Conservation (phyloP, 1,140 invertebrate genomes). For the Drosophila kohkoa region DNA sequence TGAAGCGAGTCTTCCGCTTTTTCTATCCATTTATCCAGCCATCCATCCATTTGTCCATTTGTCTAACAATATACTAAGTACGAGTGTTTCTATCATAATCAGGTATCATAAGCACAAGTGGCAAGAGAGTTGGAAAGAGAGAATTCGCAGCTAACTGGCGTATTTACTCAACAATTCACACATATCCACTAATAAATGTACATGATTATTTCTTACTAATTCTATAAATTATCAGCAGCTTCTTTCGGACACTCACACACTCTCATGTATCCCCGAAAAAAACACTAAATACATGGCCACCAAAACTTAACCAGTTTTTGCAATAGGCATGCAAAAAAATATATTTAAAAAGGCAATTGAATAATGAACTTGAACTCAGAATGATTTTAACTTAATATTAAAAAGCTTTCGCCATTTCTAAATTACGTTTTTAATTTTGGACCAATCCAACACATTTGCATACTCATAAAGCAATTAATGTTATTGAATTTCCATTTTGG, state of each 20-base stretch:
- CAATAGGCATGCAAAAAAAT: background rate
- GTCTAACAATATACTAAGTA: slow-evolving; percentile 2
- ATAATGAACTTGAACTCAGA: too few species aligned
- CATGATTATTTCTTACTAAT: slow-evolving; percentile 81
- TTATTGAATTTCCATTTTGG: background rate
- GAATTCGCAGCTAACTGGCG: slow-evolving; percentile 58
- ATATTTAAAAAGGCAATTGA: too few species aligned
- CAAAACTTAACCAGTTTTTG: slow-evolving; percentile 22
- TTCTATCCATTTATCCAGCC: slow-evolving; percentile 28
- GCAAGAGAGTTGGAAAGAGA: slow-evolving; percentile 16
- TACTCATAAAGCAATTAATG: slow-evolving; percentile 9
- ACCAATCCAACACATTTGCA: background rate
- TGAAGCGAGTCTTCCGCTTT: slow-evolving; percentile 42
- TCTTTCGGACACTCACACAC: slow-evolving; percentile 30
- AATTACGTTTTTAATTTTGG: too few species aligned
- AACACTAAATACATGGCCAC: background rate
- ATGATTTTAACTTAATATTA: too few species aligned
- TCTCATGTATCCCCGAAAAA: slow-evolving; percentile 9
- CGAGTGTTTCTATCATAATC: slow-evolving; percentile 21
- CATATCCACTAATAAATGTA: slow-evolving; percentile 74
- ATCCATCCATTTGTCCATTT: slow-evolving; percentile 23
- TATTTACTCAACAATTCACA: slow-evolving; percentile 68
- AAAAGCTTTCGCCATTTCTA: too few species aligned
- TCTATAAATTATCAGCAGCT: slow-evolving; percentile 73
- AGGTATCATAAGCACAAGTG: slow-evolving; percentile 13